Evolutionary conservation across 1,140 invertebrate genomes (phyloP).

Genomic region (Danaus plexippus): DNA sequence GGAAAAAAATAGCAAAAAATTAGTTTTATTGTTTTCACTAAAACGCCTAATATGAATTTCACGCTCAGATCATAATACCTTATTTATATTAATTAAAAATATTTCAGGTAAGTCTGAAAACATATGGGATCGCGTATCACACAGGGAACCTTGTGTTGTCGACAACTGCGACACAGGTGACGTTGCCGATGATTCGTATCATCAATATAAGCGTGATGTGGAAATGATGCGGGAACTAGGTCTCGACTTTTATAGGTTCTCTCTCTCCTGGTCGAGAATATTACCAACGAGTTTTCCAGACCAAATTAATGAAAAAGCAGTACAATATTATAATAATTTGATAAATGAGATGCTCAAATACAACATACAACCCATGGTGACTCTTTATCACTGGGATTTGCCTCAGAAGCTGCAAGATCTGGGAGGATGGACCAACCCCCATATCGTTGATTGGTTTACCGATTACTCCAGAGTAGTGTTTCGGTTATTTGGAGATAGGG

Average conservation of each 20-base stretch:
- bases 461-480: slow-evolving; percentile 75
- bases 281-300: slow-evolving; percentile 74
- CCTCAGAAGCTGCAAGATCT: slow-evolving; percentile 74
- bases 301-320: slow-evolving; percentile 72
- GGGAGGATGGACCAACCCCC: slow-evolving; percentile 77
- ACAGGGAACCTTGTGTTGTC: slow-evolving; percentile 64
- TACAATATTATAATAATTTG: slow-evolving; percentile 76
- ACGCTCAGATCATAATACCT: too few species aligned
- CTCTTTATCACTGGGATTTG: slow-evolving; percentile 79
- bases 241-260: slow-evolving; percentile 76
- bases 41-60: too few species aligned
- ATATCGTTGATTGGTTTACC: slow-evolving; percentile 74
- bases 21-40: too few species aligned
- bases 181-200: slow-evolving; percentile 53
- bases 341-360: slow-evolving; percentile 73
- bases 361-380: slow-evolving; percentile 73
- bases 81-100: too few species aligned
- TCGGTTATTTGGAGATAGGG: slow-evolving; percentile 74
- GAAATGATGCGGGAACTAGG: slow-evolving; percentile 70
- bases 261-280: slow-evolving; percentile 77
- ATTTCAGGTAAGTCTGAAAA: slow-evolving; percentile 70
- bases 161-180: slow-evolving; percentile 70
- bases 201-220: slow-evolving; percentile 66
- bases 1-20: too few species aligned
- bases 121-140: slow-evolving; percentile 73